Percentiles rank a stretch among this genome's conserved stretches.
Evolutionary conservation across 2,797 vertebrate genomes (phyloP).

Genomic region (Ataeniobius toweri): DNA sequence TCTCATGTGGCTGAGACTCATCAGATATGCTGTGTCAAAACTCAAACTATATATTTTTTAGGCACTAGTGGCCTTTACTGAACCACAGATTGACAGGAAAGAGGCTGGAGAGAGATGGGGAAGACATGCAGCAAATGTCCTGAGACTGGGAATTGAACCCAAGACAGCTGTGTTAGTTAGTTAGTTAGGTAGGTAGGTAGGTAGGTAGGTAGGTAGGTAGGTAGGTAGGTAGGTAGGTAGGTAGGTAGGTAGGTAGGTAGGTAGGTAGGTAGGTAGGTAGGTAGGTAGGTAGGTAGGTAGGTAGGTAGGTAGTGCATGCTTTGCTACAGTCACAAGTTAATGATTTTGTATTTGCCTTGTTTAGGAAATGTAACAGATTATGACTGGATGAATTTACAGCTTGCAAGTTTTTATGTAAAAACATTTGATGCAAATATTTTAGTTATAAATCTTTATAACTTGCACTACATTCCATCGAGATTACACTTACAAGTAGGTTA

Average conservation of each 20-base stretch:
- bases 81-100: too few relatives aligned
- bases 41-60: background rate
- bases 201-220: too few relatives aligned
- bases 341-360: background rate
- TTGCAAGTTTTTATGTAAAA: background rate
- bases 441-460: background rate
- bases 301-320: background rate
- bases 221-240: too few relatives aligned
- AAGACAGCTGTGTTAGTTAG: too few relatives aligned
- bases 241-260: too few relatives aligned
- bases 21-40: background rate
- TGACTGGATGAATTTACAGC: background rate
- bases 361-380: background rate
- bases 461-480: background rate
- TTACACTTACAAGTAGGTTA: background rate
- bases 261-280: too few relatives aligned
- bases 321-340: background rate
- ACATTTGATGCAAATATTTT: background rate
- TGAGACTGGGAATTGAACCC: too few relatives aligned
- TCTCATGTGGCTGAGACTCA: background rate
- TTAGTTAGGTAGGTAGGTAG: too few relatives aligned
- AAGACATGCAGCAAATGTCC: too few relatives aligned
- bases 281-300: too few relatives aligned
- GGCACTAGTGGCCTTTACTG: too few relatives aligned
- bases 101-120: too few relatives aligned